Percentiles rank a stretch among this genome's conserved stretches.
Evolutionary conservation across 2,113 vertebrate genomes (phyloP).

Genomic region (Athene noctua): DNA sequence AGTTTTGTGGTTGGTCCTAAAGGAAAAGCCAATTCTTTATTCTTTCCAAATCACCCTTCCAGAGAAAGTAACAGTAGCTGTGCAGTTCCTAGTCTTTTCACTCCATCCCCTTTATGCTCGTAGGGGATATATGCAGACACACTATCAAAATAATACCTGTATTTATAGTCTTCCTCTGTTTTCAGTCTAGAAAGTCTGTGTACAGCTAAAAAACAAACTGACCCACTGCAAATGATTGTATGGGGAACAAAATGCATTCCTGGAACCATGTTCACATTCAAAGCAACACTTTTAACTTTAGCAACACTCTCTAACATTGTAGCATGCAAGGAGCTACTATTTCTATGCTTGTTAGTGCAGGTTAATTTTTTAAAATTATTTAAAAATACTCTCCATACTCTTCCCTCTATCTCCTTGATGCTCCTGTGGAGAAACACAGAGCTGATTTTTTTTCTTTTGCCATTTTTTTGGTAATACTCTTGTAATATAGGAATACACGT

Average conservation of each 20-base stretch:
- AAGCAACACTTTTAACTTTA: background rate
- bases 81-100: background rate
- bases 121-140: background rate
- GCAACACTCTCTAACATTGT: background rate
- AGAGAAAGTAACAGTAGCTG: constrained; percentile 1
- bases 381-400: background rate
- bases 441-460: background rate
- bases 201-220: background rate
- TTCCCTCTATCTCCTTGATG: background rate
- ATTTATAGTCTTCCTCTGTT: background rate
- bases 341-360: background rate
- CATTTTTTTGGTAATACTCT: background rate
- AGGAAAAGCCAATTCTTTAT: constrained; percentile 13
- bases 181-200: background rate
- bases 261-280: background rate
- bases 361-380: background rate
- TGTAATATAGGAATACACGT: background rate
- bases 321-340: background rate
- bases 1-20: constrained; percentile 19
- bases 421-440: background rate
- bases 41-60: background rate
- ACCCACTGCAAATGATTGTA: background rate
- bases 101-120: background rate
- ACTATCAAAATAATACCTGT: background rate
- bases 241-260: background rate